Evolutionary conservation across 1,140 invertebrate species (phyloP).

Genomic region (Drosophila pachea): DNA sequence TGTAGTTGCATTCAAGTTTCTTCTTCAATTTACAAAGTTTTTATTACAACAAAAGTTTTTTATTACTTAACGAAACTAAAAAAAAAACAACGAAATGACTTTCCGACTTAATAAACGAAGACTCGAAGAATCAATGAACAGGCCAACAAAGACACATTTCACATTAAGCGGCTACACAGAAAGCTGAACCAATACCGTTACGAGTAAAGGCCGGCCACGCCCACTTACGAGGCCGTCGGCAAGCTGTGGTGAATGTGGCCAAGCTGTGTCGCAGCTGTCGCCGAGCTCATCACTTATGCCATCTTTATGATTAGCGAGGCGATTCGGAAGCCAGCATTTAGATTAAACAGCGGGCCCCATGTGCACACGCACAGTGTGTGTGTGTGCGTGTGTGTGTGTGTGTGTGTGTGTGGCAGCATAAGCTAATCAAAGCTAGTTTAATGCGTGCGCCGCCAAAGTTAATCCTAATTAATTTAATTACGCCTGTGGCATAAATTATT

Average conservation of each 20-base stretch:
- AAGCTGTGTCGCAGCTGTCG: background rate
- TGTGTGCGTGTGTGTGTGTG: slow-evolving; percentile 50
- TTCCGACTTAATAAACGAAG: no score
- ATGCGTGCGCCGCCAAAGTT: slow-evolving; percentile 76
- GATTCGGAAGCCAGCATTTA: slow-evolving; percentile 65
- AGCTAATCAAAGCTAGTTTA: slow-evolving; percentile 77
- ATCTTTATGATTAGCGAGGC: slow-evolving; percentile 71
- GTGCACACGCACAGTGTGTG: slow-evolving; percentile 47
- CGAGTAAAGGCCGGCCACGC: no score
- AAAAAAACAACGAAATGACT: no score
- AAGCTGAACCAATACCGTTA: no score
- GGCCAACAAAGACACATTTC: no score
- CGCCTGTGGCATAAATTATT: slow-evolving; percentile 75
- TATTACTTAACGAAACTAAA: no score
- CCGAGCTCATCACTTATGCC: slow-evolving; percentile 68
- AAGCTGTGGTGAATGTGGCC: background rate
- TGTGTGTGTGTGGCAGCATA: slow-evolving; percentile 55
- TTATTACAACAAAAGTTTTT: no score
- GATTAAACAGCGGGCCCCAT: slow-evolving; percentile 58
- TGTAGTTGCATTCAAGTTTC: no score
- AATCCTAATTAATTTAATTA: slow-evolving; percentile 78
- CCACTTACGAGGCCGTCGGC: no score
- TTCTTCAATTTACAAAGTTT: no score
- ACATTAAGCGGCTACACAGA: no score
- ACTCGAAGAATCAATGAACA: no score